These are phyloP conservation scores for Capreolus pygargus DNA, from an alignment of 2,113 vertebrate species.

Conservation along the genomic window DNA sequence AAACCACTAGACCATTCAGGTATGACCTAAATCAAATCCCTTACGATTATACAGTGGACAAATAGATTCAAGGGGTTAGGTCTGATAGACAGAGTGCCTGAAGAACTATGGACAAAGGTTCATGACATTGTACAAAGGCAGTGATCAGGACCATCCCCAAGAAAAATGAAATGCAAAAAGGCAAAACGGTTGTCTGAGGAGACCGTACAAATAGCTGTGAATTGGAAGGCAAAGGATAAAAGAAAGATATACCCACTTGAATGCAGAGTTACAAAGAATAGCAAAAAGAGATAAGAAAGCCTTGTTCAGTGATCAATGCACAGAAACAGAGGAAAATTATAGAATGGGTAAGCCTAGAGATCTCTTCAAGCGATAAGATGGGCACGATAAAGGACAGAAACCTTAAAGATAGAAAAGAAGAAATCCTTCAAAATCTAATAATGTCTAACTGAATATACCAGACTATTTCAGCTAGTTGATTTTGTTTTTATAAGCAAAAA, in stretches of 20 bases:
- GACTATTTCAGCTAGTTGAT: not conserved
- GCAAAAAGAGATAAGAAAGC: not conserved
- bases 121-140: not conserved
- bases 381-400: not conserved
- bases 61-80: not conserved
- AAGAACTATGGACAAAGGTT: not conserved
- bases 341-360: not conserved
- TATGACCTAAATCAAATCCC: not conserved
- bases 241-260: not conserved
- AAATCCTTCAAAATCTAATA: not conserved
- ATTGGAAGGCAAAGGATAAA: not conserved
- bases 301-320: not conserved
- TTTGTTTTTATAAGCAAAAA: not conserved
- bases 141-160: not conserved
- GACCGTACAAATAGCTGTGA: not conserved
- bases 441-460: not conserved
- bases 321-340: not conserved
- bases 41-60: not conserved
- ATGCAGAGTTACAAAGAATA: not conserved
- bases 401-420: not conserved
- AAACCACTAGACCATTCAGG: not conserved
- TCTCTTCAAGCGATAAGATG: not conserved
- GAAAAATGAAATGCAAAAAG: not conserved
- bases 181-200: not conserved
- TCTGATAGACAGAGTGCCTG: not conserved